Evolutionary conservation across 2,888 invertebrate genomes (phyloP).

Genomic region (Pollenia labialis): DNA sequence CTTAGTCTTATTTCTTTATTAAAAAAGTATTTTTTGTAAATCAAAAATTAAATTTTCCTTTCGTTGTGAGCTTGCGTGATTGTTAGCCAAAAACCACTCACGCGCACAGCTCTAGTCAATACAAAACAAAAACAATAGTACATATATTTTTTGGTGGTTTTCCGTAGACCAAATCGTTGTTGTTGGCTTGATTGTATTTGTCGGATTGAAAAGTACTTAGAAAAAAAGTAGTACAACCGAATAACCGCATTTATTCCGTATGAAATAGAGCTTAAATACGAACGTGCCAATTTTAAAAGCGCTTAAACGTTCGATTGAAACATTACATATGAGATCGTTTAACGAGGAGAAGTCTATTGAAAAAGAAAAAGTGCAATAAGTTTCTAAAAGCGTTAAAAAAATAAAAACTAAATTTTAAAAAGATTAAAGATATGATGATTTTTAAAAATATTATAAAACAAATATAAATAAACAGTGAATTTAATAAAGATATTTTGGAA

Average conservation of each 20-base stretch:
- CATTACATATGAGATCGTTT: constrained; percentile 14
- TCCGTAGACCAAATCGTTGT: constrained; percentile 4
- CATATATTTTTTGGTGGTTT: constrained; percentile 49
- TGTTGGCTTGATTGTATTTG: neutral
- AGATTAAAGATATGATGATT: no score
- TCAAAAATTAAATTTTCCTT: no score
- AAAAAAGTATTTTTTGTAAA: no score
- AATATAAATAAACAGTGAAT: neutral
- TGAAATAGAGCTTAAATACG: constrained; percentile 61
- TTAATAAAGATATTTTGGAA: no score
- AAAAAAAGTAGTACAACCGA: constrained; percentile 14
- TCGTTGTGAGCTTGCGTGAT: no score
- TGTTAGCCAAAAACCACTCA: no score
- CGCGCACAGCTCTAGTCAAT: neutral
- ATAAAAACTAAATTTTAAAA: neutral
- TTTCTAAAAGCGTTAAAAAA: neutral
- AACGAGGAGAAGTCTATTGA: constrained; percentile 19
- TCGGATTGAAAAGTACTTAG: constrained; percentile 23
- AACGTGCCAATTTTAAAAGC: constrained; percentile 52
- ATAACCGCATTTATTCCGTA: constrained; percentile 51
- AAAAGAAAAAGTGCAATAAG: constrained; percentile 11
- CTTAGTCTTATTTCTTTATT: no score
- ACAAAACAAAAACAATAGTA: constrained; percentile 1
- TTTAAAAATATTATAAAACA: no score
- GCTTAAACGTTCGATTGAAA: constrained; percentile 33